Evolutionary conservation across 2,113 vertebrate genomes (phyloP).

Genomic region (Phoxinus phoxinus): DNA sequence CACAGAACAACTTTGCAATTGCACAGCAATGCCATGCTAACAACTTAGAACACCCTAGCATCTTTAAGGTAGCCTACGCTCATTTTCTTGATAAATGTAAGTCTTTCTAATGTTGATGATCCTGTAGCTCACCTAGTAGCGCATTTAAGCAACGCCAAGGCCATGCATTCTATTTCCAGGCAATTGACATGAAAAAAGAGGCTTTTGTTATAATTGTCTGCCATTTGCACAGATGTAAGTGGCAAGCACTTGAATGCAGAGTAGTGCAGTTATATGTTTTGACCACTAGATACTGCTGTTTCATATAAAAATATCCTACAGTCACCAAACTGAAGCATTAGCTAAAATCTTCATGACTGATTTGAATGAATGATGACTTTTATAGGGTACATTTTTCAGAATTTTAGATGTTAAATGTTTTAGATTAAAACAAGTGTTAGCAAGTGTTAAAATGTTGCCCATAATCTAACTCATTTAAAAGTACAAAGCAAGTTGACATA

Average conservation of each 20-base stretch:
- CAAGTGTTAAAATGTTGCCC: not conserved
- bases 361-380: not conserved
- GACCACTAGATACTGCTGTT: conserved; percentile 31
- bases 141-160: not conserved
- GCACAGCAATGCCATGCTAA: not conserved
- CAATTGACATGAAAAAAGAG: not conserved
- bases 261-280: conserved; percentile 2
- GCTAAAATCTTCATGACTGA: not conserved
- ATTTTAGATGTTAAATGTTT: not conserved
- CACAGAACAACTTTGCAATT: not conserved
- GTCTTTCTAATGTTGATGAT: not conserved
- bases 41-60: not conserved
- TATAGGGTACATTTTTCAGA: not conserved
- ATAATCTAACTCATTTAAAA: not conserved
- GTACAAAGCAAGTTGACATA: not conserved
- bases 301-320: not conserved
- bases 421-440: not conserved
- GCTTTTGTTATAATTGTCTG: not conserved
- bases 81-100: not conserved
- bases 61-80: not conserved
- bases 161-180: not conserved
- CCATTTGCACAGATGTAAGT: not conserved
- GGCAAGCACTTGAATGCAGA: not conserved
- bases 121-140: not conserved
- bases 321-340: not conserved